Base-by-base conservation (phyloP, 2,888 invertebrate species). In the Watsonalla cultraria region DNA sequence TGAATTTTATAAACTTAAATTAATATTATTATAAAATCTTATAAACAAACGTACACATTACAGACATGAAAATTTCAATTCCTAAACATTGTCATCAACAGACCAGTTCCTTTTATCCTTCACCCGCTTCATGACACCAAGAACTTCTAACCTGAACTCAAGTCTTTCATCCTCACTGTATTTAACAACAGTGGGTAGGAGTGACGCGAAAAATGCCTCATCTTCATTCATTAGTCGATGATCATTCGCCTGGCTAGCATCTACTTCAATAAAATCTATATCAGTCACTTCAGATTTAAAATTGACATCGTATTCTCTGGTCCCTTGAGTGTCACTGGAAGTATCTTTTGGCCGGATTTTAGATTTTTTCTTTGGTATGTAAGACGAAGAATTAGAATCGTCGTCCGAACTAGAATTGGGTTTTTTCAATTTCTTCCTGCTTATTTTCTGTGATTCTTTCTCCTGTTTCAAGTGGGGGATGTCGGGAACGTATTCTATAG, bases 141-240 rank as follows among this genome's bases (percentile, higher is more conserved):
- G 64, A 0, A 90, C 88, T 58, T 86, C 85, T 49, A 90, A 84
- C 48, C 90, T 77, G 46, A 90, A 90, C 58, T 90, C 85, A 5
- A 90, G 56, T 52, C 86, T 70, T 57, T 90, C 89, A 54, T 88
- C 86, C 57, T 88, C 87, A 54, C 65, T 78, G 58, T 90, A 90
- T 57, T 78, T 87, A 0, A 89, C 89, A 0, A 90, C 73, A 0
- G 86, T 79, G 0, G 90, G 90, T 33, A 90, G 60, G 0, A 90
- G 62, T 0, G 90, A 90, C 0, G 90, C 90, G 51, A 90, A 90
- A 58, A 90, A 90, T 0, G 90, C 90, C 55, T 90, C 90, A 55
- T 90, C 90, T 57, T 90, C 90, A 54, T 90, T 90, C 90, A 90
- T 90, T 0, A 90, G 65, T 37, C 90, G 74, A 0, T 82, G 80